Evolutionary conservation across 2,113 vertebrate species (phyloP).

Genomic region (Oenanthe oenanthe): DNA sequence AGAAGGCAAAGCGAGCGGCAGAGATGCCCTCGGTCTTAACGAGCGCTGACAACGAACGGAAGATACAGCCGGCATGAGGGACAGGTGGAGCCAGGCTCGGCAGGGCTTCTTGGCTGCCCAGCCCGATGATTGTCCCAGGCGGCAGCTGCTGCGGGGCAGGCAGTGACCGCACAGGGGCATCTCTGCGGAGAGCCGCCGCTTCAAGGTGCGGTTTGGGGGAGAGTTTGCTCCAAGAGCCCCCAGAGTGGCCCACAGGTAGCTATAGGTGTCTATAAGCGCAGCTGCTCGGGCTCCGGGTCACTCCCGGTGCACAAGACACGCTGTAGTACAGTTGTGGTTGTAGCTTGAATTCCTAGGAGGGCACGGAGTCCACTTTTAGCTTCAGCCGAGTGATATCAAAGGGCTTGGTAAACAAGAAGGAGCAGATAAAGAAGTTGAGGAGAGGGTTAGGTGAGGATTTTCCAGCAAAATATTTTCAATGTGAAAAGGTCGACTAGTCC

Average conservation of each 20-base stretch:
- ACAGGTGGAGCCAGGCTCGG: background rate
- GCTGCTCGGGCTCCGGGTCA: background rate
- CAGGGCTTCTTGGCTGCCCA: background rate
- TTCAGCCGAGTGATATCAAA: conserved; percentile 1
- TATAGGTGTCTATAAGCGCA: fast-evolving
- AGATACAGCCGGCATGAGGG: conserved; percentile 41
- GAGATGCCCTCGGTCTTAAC: conserved; percentile 50
- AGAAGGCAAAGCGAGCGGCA: background rate
- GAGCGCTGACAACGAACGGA: conserved; percentile 55
- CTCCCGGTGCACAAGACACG: background rate
- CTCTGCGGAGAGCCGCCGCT: background rate
- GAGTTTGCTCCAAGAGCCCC: background rate
- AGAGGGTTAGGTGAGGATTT: background rate
- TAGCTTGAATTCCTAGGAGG: conserved; percentile 28
- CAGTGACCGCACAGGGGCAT: background rate
- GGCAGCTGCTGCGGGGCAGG: background rate
- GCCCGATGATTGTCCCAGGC: fast-evolving
- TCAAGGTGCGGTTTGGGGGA: background rate
- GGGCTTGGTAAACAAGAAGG: background rate
- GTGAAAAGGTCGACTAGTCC: background rate
- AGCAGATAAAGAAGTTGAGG: background rate
- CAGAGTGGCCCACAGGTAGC: fast-evolving
- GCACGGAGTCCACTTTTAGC: background rate
- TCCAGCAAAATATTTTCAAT: background rate
- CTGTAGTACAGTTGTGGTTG: conserved; percentile 1